A percentile compares a stretch with the other conserved stretches of the same genome.
Conservation (phyloP, 2,888 invertebrate species). For the Campoplex capitator region DNA sequence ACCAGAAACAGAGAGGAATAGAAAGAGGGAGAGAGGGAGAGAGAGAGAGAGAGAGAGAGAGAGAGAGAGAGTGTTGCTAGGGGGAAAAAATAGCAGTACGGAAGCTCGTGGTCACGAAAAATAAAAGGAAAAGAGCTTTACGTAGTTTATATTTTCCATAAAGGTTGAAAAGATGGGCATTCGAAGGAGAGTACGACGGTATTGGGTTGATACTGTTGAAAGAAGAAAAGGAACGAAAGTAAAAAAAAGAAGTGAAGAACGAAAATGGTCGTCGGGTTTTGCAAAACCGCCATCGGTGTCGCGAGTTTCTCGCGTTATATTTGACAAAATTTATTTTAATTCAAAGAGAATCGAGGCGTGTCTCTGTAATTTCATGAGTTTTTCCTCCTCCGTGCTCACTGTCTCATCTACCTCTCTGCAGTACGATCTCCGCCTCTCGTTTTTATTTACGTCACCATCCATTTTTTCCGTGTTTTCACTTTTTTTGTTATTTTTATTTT, state of each 20-base stretch:
- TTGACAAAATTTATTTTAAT: constrained; percentile 62
- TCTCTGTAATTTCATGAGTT: constrained; percentile 42
- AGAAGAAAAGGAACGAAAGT: background rate
- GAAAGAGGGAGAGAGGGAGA: background rate
- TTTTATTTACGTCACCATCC: constrained; percentile 11
- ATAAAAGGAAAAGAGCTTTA: background rate
- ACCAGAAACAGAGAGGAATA: constrained; percentile 1
- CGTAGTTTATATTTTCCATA: background rate
- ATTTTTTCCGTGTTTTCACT: constrained; percentile 6
- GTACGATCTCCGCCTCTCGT: constrained; percentile 2
- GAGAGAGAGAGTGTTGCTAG: background rate
- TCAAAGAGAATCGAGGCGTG: constrained; percentile 61
- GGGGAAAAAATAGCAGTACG: background rate
- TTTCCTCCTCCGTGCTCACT: constrained; percentile 28
- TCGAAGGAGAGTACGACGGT: background rate
- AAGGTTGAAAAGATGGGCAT: background rate
- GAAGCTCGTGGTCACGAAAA: background rate
- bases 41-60: background rate
- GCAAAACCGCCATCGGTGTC: constrained; percentile 15
- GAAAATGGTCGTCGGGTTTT: constrained; percentile 15
- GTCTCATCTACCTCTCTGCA: constrained; percentile 20
- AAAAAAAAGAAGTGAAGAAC: background rate
- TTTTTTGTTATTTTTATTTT: background rate
- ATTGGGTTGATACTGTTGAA: background rate
- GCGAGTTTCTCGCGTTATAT: constrained; percentile 18